Base-by-base conservation (phyloP, 2,113 vertebrate species). In the Prietella phreatophila region DNA sequence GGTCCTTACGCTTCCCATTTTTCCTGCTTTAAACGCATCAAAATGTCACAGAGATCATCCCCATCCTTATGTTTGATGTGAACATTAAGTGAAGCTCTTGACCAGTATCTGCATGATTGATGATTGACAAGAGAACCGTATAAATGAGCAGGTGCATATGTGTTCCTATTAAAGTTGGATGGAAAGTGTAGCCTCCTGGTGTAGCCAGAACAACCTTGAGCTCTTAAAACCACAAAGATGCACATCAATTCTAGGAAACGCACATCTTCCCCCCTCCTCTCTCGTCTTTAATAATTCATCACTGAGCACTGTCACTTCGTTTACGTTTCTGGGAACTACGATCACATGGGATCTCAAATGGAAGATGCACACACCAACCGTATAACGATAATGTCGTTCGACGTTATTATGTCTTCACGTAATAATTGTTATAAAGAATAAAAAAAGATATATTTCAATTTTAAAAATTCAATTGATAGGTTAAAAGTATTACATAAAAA, bases 281-380 rank as follows among this genome's bases (percentile, higher is more conserved):
- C 19, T 22, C 22, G 25, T 82, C 55, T 60, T 82, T 60, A 82
- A 82, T 82, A 60, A 82, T 82, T 60, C 17, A 82, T 13, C 53
- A 60, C 14, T 36, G 55, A 60, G 55, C 30, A 60, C 30, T 13
- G 79, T 60, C 79, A 82, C 55, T 58, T 58, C 30, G 5, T 82
- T 33, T 58, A 20, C 0, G 55, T 22, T 82, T 82, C 55, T 36
- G 30, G 55, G 55, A 82, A 82, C 10, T 60, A 13, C 4, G 10
- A 6, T 22, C 55, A 60, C 55, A 81, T 1, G 17, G 79, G 76
- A 80, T 19, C 7, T 80, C 2, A 55, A 56, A 56, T 30, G 9
- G 30, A 55, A 60, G 17, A 39, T 39, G 30, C 19, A 11, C 22
- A 2, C 55, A 82, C 39, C 55, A 82, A 22, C 55, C 17, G 60